These are phyloP conservation scores for Diadumene lineata DNA, from an alignment of 92 coral and sea anemone genomes.

Conservation along the genomic window DNA sequence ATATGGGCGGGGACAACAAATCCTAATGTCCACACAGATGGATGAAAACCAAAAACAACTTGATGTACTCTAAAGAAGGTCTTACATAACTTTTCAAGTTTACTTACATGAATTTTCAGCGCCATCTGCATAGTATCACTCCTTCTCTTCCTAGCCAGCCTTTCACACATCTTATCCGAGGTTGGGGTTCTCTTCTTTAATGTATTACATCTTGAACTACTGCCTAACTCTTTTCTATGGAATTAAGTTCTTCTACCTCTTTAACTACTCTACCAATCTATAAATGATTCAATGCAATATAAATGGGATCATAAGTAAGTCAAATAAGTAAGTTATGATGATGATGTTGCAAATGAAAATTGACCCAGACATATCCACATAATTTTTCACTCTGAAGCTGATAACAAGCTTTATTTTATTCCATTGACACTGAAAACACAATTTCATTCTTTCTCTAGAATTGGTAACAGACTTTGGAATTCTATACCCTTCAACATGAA, in stretches of 20 bases:
- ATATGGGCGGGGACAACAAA: background rate
- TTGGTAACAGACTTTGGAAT: too few species aligned
- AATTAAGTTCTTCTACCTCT: constrained; percentile 4
- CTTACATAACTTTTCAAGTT: background rate
- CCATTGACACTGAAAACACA: too few species aligned
- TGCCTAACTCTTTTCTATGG: constrained; percentile 17
- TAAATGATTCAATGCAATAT: too few species aligned
- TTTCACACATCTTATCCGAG: constrained; percentile 1
- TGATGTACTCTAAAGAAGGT: constrained; percentile 1
- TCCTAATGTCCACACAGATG: background rate
- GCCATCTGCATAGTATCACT: constrained; percentile 15
- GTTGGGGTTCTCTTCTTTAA: constrained; percentile 9
- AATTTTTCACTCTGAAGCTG: too few species aligned
- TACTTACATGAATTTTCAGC: too few species aligned
- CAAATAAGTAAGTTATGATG: too few species aligned
- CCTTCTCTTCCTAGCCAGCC: constrained; percentile 25
- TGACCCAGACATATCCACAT: too few species aligned
- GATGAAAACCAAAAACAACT: background rate
- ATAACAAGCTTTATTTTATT: too few species aligned
- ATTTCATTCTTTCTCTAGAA: too few species aligned
- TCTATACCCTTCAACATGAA: too few species aligned
- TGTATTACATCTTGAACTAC: background rate
- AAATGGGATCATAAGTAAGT: too few species aligned
- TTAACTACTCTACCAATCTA: constrained; percentile 13
- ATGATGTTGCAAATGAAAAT: too few species aligned